A percentile compares a stretch with the other conserved stretches of the same genome.
Conservation (phyloP, 1,140 invertebrate species). For the Colletes latitarsis region DNA sequence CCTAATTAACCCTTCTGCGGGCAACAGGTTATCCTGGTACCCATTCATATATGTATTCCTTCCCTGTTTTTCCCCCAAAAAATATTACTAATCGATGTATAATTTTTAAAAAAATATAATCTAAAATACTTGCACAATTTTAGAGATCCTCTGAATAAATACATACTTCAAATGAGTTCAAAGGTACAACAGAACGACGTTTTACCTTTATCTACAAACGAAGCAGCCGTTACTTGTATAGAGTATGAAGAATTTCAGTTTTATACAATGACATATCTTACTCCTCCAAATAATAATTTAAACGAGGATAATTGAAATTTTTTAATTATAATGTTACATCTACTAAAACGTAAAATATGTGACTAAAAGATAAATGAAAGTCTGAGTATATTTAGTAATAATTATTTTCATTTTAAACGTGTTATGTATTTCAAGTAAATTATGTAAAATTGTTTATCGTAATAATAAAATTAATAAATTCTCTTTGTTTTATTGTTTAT, state of each 20-base stretch:
- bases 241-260: constrained; percentile 20
- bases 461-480: not conserved
- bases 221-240: not conserved
- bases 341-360: constrained; percentile 3
- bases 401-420: not conserved
- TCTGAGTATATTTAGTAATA: not conserved
- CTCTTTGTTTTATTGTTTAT: not conserved
- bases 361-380: not conserved
- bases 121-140: constrained; percentile 10
- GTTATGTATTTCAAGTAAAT: not conserved
- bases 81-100: not conserved
- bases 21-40: too few relatives aligned
- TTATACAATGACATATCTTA: constrained; percentile 13
- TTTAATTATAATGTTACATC: not conserved
- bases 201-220: not conserved
- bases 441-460: not conserved
- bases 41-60: too few relatives aligned
- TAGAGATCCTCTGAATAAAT: constrained; percentile 21
- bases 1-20: too few relatives aligned
- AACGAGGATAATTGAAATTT: not conserved
- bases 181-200: constrained; percentile 6
- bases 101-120: not conserved
- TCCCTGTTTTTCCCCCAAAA: too few relatives aligned
- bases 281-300: constrained; percentile 8
- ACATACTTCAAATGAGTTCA: not conserved